These are phyloP conservation scores for Falco naumanni DNA, from an alignment of 2,797 vertebrate genomes.

Conservation along the genomic window DNA sequence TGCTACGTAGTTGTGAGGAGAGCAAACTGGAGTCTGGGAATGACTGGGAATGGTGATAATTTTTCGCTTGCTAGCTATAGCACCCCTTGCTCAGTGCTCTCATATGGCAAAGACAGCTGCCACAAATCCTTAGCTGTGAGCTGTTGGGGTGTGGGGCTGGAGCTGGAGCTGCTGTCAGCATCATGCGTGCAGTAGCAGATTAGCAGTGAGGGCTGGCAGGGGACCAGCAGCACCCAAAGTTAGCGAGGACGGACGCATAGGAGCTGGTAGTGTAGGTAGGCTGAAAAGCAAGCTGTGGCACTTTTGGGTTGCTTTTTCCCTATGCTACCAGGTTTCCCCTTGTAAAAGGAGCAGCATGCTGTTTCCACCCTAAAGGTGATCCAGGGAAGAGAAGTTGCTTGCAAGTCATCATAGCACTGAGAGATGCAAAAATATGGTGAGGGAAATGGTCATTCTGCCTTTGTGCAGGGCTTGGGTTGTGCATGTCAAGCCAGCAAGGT, in stretches of 20 bases:
- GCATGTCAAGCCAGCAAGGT: background rate
- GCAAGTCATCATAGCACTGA: background rate
- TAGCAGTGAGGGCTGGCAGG: background rate
- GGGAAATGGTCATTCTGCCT: background rate
- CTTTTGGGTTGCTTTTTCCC: background rate
- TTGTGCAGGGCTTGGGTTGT: background rate
- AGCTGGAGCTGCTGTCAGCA: background rate
- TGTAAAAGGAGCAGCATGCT: background rate
- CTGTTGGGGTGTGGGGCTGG: background rate
- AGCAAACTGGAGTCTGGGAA: background rate
- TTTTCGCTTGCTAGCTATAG: background rate
- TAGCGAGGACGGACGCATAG: background rate
- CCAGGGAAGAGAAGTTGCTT: background rate
- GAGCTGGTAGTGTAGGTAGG: background rate
- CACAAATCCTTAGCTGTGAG: background rate
- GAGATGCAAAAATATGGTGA: fast-evolving
- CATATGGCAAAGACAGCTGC: background rate
- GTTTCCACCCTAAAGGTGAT: background rate
- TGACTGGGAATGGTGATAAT: background rate
- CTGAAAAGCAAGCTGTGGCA: background rate
- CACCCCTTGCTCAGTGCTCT: background rate
- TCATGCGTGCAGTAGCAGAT: background rate
- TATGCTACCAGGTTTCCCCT: background rate
- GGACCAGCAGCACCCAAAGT: background rate
- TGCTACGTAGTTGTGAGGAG: background rate